Base-by-base conservation (phyloP, 2,113 vertebrate species). In the Bos indicus region DNA sequence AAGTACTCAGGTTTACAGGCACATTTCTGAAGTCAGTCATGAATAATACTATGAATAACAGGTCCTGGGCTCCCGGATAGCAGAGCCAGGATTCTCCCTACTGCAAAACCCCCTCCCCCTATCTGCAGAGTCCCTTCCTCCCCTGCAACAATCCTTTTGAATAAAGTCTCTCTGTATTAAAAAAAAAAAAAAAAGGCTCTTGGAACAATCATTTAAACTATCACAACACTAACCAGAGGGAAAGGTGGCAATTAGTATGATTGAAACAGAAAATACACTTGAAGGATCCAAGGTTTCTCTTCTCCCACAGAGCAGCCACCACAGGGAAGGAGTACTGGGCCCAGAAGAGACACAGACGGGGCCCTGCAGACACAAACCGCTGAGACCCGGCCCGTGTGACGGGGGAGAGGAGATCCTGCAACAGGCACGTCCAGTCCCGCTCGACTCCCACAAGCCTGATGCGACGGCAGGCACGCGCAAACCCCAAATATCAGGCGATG, bases 11-110 rank as follows among this genome's bases (percentile, higher is more conserved):
- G 82, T 15, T 62, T 87, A 54, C 1, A n/a, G 46, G 59, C 71
- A 83, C 1, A 25, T 71, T 87, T 60, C 21, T 97, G 16, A 93
- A 21, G n/a, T 46, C 71, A 33, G 56, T 6, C 26, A 13, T 5
- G 43, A 46, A 5, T 0, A 3, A 5, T 5, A 1, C 14, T 17
- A 2, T 1, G 7, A 3, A 48, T 10, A 3, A 3, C 1, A 48
- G 43, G 43, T 5, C 43, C 16, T 4, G 7, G 26, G 43, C 26
- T 28, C 43, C 26, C 0, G 8, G 43, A 10, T 3, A 14, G 0
- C 43, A 80, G 2, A 30, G 77, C 13, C 77, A 10, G 77, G 17
- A 43, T 16, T 48, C 26, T 30, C 14, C 77, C 43, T 62, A 36
- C 19, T 67, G 46, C 6, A 81, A 59, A 43, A 11, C 11, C 36